Evolutionary conservation across 2,113 vertebrate genomes (phyloP), one percentile per base, ranked within the genome.

Genomic region (rat (Rattus norvegicus)): DNA sequence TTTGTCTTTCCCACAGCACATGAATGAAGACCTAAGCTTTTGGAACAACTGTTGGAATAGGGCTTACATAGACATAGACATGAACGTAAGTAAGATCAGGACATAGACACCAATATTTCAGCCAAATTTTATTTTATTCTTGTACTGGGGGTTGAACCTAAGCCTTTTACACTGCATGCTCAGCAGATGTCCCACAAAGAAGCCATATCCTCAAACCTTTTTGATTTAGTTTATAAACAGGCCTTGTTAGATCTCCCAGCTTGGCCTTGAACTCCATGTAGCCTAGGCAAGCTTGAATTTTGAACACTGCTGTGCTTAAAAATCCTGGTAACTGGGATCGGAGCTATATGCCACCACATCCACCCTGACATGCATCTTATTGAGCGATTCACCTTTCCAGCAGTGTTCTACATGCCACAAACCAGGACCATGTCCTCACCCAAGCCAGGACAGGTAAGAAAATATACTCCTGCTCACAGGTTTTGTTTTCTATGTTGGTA

Each of bases 1-100:
- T 79, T 95, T 89, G 36, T 70, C 84, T 96, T 84, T 94, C 33
- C 49, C 65, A 93, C 7, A 70, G 90, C 52, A 91, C 92, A 76
- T 65, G 76, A 94, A 79, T 56, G 22, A 83, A 95, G 36, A 88
- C 24, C 26, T 75, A 75, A 36, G 11, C 24, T 56, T 94, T 75
- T 90, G 95, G 94, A 94, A 75, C 52, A 47, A 81, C 61, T 85
- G 72, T 77, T 69, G 56, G 70, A 84, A 85, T 10, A 91, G 63
- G 30, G 75, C 43, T 85, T 72, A 96, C 72, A 47, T 10, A 33
- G 43, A n/a, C 67, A 83, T 4, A 39, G 14, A 49, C 77, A 76
- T 49, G 19, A 93, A 87, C 61, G 84, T 30, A 49, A 92, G 75
- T 69, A 83, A 86, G 39, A 43, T 81, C 47, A 83, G 39, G 76